Evolutionary conservation across 92 coral and sea anemone genomes (phyloP).

Genomic region (Hydrozoanthus gracilis): DNA sequence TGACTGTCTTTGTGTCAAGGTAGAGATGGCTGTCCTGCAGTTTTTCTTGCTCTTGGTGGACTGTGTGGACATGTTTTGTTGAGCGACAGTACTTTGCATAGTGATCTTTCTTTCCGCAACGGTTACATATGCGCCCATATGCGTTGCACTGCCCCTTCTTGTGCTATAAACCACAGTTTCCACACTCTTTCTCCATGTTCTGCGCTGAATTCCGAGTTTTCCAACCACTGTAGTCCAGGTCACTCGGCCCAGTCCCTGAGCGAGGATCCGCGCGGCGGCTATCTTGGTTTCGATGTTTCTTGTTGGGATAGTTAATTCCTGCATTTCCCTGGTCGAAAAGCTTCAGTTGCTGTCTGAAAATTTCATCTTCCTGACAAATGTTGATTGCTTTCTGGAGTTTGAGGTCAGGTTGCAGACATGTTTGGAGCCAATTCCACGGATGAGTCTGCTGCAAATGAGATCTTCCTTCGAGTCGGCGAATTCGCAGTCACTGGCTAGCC

Average conservation of each 20-base stretch:
- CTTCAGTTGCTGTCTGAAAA: constrained; percentile 41
- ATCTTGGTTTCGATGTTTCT: neutral
- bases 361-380: constrained; percentile 42
- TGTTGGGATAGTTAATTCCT: neutral
- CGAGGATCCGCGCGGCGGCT: neutral
- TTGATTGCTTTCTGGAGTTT: constrained; percentile 42
- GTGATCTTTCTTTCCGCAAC: constrained; percentile 29
- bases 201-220: neutral
- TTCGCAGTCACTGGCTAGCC: constrained; percentile 22
- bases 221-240: constrained; percentile 1
- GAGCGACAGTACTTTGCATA: constrained; percentile 32
- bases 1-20: constrained; percentile 41
- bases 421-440: constrained; percentile 48
- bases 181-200: constrained; percentile 30
- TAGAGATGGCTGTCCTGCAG: constrained; percentile 21
- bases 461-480: constrained; percentile 34
- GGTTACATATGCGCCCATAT: constrained; percentile 30
- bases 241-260: neutral
- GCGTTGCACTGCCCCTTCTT: constrained; percentile 44
- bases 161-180: constrained; percentile 43
- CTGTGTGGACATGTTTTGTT: neutral
- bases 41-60: constrained; percentile 30
- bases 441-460: constrained; percentile 52
- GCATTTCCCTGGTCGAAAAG: constrained; percentile 37
- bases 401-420: constrained; percentile 34